A percentile compares a stretch with the other conserved stretches of the same genome.
Evolutionary conservation across 2,113 vertebrate species (phyloP).

Genomic region (Crotalus tigris): DNA sequence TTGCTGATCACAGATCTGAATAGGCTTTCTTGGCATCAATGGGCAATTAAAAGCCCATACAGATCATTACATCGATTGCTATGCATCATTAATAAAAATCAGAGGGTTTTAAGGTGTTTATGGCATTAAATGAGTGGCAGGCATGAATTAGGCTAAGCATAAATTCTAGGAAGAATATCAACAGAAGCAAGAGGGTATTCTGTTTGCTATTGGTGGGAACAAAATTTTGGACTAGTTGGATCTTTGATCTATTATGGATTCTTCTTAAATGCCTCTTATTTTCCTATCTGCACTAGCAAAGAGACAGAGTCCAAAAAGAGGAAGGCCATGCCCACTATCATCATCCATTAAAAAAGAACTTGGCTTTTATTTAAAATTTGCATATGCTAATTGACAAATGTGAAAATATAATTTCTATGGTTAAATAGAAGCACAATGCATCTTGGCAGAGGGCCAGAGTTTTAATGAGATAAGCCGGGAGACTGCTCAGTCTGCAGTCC

Average conservation of each 20-base stretch:
- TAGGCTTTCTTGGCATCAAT: background rate
- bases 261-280: background rate
- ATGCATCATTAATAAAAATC: background rate
- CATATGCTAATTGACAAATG: background rate
- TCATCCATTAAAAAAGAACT: background rate
- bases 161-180: background rate
- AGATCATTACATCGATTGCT: background rate
- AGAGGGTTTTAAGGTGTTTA: background rate
- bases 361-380: background rate
- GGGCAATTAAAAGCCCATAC: background rate
- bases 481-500: background rate
- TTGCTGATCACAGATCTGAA: background rate
- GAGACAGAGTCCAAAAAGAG: background rate
- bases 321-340: background rate
- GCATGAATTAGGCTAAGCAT: background rate
- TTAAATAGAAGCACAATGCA: background rate
- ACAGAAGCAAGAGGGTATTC: background rate
- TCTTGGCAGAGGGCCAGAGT: background rate
- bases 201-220: background rate
- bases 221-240: background rate
- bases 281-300: background rate
- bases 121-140: background rate
- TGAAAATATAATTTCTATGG: background rate
- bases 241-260: background rate
- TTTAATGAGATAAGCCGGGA: background rate